Evolutionary conservation across 2,797 vertebrate species (phyloP).

Genomic region (Apogon hyalosoma): DNA sequence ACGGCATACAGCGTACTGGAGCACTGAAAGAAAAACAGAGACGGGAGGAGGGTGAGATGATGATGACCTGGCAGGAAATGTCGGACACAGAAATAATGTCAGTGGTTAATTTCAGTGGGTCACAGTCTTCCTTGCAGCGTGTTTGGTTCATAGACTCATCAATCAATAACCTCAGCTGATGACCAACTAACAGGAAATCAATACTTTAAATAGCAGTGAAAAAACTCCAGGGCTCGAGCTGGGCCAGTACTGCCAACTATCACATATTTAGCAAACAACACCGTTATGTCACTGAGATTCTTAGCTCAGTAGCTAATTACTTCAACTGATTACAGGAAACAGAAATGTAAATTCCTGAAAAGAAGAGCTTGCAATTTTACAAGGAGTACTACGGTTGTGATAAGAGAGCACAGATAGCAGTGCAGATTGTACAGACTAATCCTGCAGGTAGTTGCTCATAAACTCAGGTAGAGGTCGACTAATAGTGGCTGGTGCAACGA

Average conservation of each 20-base stretch:
- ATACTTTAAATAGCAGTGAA: slow-evolving; percentile 50
- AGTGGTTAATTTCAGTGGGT: slow-evolving; percentile 15
- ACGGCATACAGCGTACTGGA: slow-evolving; percentile 79
- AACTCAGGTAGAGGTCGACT: too few relatives aligned
- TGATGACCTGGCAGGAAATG: not conserved
- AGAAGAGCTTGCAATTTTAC: not conserved
- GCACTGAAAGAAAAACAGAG: slow-evolving; percentile 51
- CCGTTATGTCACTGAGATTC: not conserved
- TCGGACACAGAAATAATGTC: not conserved
- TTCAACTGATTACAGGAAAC: not conserved
- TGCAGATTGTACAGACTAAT: too few relatives aligned
- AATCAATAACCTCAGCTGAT: slow-evolving; percentile 58
- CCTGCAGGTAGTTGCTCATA: too few relatives aligned
- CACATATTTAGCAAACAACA: not conserved
- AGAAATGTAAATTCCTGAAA: not conserved
- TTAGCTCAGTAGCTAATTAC: not conserved
- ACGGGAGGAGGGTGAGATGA: not conserved
- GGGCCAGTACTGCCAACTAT: slow-evolving; percentile 2
- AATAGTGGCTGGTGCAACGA: too few relatives aligned
- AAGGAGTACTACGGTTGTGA: not conserved
- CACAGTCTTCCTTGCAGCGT: slow-evolving; percentile 30
- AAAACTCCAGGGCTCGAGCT: slow-evolving; percentile 14
- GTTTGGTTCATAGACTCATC: slow-evolving; percentile 27
- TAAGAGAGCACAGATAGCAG: too few relatives aligned
- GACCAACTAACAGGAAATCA: slow-evolving; percentile 54